Conservation (phyloP, 2,888 invertebrate species). For the Eupsilia transversa region DNA sequence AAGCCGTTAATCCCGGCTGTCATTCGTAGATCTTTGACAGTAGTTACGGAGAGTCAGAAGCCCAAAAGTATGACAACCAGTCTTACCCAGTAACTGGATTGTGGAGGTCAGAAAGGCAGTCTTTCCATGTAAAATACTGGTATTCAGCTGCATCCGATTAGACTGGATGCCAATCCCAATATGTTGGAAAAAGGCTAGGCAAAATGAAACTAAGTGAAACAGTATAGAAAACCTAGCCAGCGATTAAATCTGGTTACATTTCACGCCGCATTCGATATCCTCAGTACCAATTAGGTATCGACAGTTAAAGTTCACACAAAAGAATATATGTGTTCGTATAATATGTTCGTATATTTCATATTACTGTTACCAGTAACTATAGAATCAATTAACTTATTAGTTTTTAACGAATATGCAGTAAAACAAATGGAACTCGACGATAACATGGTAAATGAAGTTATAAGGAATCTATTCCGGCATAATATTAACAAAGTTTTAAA, state of each 20-base stretch:
- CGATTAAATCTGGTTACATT: slow-evolving; percentile 27
- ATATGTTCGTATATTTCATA: slow-evolving; percentile 38
- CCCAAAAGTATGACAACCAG: neutral
- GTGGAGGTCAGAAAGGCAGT: neutral
- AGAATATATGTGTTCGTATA: slow-evolving; percentile 11
- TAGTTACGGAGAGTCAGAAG: neutral
- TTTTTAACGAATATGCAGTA: slow-evolving; percentile 2
- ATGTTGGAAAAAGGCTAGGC: neutral
- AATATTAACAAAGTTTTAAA: neutral
- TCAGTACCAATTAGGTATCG: slow-evolving; percentile 12
- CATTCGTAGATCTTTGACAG: neutral
- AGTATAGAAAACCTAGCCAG: neutral
- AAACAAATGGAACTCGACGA: slow-evolving; percentile 20
- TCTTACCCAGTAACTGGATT: neutral
- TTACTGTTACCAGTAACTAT: slow-evolving; percentile 20
- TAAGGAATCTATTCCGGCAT: neutral
- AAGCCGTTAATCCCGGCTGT: neutral
- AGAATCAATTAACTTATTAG: slow-evolving; percentile 12
- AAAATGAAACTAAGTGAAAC: slow-evolving; percentile 9
- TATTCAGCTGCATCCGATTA: neutral
- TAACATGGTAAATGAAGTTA: neutral
- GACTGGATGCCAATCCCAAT: neutral
- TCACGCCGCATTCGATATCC: slow-evolving; percentile 27
- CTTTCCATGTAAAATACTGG: neutral
- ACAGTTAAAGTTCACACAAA: neutral